These are phyloP conservation scores for Aplodontia rufa DNA, from an alignment of 2,113 vertebrate genomes.

Conservation along the genomic window DNA sequence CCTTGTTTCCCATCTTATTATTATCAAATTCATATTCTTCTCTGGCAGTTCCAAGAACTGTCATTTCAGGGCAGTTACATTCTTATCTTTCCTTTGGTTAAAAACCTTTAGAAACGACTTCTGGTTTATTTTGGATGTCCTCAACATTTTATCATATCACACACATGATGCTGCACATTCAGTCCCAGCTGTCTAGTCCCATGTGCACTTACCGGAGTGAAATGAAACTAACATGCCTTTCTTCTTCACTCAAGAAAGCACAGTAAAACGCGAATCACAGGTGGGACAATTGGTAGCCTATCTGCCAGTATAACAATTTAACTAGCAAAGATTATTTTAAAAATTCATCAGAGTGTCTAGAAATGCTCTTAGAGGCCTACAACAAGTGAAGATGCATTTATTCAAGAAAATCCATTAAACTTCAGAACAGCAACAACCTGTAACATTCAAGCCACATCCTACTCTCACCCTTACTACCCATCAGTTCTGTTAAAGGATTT, in stretches of 20 bases:
- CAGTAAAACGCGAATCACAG: not conserved
- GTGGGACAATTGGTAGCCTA: not conserved
- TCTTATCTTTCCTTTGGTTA: not conserved
- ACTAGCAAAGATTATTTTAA: not conserved
- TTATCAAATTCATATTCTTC: constrained; percentile 12
- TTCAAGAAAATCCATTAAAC: not conserved
- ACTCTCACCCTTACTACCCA: not conserved
- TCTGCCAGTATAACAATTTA: not conserved
- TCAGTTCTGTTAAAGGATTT: not conserved
- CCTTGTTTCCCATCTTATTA: not conserved
- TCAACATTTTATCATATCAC: not conserved
- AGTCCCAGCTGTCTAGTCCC: no score
- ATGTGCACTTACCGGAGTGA: not conserved
- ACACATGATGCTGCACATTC: not conserved
- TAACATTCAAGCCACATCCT: not conserved
- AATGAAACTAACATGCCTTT: not conserved
- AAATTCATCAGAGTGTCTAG: not conserved
- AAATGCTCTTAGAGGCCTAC: not conserved
- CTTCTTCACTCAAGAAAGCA: not conserved
- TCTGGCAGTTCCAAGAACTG: not conserved
- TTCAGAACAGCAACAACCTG: not conserved
- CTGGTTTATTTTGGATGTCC: not conserved
- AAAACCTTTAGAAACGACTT: not conserved
- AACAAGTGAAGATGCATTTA: not conserved
- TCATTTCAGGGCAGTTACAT: not conserved